Evolutionary conservation across 2,113 vertebrate genomes (phyloP).

Genomic region (Cynocephalus volans): DNA sequence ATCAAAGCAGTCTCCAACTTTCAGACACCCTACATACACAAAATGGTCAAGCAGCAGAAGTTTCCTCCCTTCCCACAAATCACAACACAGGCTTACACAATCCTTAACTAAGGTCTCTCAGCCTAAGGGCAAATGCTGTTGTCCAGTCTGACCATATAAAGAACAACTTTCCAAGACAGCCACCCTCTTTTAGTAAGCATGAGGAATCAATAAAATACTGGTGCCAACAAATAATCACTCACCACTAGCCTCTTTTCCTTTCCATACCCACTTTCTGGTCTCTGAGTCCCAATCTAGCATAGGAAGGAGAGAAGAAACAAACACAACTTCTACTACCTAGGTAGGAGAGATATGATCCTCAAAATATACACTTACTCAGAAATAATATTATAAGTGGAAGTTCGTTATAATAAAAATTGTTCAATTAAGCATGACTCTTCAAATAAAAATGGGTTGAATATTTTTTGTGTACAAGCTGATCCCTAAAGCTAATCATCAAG

Average conservation of each 20-base stretch:
- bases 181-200: slow-evolving; percentile 27
- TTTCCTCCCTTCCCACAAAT: background rate
- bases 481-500: slow-evolving; percentile 8
- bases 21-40: background rate
- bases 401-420: background rate
- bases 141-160: slow-evolving; percentile 11
- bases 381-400: background rate
- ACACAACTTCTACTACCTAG: background rate
- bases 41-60: background rate
- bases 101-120: slow-evolving; percentile 32
- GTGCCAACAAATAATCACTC: background rate
- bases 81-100: background rate
- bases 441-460: slow-evolving; percentile 48
- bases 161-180: background rate
- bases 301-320: background rate
- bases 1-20: background rate
- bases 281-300: background rate
- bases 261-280: background rate
- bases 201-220: background rate
- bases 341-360: background rate
- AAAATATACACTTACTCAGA: background rate
- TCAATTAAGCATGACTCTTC: slow-evolving; percentile 7
- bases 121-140: background rate
- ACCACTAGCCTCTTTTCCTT: slow-evolving; percentile 24
- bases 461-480: background rate